Evolutionary conservation across 2,113 vertebrate genomes (phyloP), one percentile per base, ranked within the genome.

Genomic region (Eubucco bourcierii): DNA sequence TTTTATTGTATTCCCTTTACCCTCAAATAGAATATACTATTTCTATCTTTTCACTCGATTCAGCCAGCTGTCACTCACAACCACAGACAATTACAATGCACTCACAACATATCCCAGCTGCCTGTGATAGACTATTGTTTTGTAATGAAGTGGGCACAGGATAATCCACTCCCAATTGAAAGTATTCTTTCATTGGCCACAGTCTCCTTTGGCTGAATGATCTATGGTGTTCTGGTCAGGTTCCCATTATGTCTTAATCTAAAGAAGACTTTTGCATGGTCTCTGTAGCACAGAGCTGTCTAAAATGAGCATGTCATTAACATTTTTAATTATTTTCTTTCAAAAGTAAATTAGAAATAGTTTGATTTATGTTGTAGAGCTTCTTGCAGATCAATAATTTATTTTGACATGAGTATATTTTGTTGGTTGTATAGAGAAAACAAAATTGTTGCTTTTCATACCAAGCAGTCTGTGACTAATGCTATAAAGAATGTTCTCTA

Each of bases 1-100:
- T 80, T 76, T 76, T 68, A 65, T 89, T 92, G 72, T 93, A 84
- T 94, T 94, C 67, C 16, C n/a, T 92, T 84, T 85, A 71, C 31
- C 28, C 60, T 25, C 15, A 64, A 76, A 86, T 46, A 87, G 52
- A 83, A 92, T 55, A 44, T 41, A 29, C 75, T 87, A 15, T 96
- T 96, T 95, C 63, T 73, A 0, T 84, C 80, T 58, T 47, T 65
- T 55, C 24, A 53, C 71, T 78, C 6, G 16, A 55, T 86, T 86
- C 73, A 84, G 50, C 68, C 80, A 88, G 73, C 92, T 93, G 93
- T 75, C 93, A 80, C 70, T 94, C 90, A 17, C 18, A 47, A 55
- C 27, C 4, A 0, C 70, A 83, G 56, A n/a, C 44, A 90, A 70
- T 86, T 88, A 12, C 33, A 61, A 6, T 84, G 66, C 7, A 9